Base-by-base conservation (phyloP, 2,888 invertebrate species). In the Subacronicta megacephala region DNA sequence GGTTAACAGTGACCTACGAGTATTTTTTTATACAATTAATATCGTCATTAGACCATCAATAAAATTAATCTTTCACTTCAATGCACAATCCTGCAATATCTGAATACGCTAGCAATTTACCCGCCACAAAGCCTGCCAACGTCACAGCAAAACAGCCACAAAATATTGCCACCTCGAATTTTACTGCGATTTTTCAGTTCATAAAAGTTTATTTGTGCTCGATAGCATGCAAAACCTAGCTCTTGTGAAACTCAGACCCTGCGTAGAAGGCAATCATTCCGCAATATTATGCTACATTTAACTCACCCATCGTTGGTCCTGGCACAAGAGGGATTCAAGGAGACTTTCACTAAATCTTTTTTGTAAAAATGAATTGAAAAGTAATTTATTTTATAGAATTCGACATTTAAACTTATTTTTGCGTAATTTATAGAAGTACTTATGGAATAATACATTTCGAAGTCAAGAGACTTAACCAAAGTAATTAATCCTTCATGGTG, bases 121-220 rank as follows among this genome's bases (percentile, higher is more conserved):
- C 63, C 65, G 57, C 55, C 60, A 75, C 75, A 81, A 79, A 81
- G 58, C 73, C 77, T 80, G 84, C 81, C 83, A 80, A 68, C 74
- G 55, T 52, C 78, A 78, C 65, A 52, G 59, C 68, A 66, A 73
- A 73, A 78, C 63, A 67, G 72, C 62, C 67, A 69, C 78, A 73
- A 76, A 75, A 81, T 76, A 82, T 78, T 41, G 62, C 72, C 62
- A 67, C 66, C 72, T 66, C 73, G 60, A 73, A 56, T 61, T 65
- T 73, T 58, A 54, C 52, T 51, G 66, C 68, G 55, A 75, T 82
- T 82, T 84, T 82, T 80, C 77, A 76, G 73, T 75, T 73, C 74
- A 82, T 79, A 83, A 83, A 82, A 72, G 74, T 80, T 78, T 81
- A 75, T 81, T 77, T 79, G 62, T 65, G 64, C 66, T 72, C 64